phyloP scores from a whole-genome alignment of 2,113 vertebrate species.

The Megalops atlanticus region DNA sequence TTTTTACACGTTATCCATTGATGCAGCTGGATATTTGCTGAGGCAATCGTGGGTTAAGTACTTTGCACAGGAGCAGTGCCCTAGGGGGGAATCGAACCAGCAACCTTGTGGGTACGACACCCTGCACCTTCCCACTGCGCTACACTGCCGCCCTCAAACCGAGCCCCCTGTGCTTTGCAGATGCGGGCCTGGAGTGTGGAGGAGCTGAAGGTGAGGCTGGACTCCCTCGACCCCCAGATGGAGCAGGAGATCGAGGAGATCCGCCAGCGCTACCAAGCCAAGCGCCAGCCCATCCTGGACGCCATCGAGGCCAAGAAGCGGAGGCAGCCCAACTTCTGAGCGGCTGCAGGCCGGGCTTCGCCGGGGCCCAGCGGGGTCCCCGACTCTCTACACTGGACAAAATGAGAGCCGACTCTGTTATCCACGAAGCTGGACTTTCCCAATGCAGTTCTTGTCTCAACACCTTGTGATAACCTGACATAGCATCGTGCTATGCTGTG shows the following conservation, averaged over 20 bases:
- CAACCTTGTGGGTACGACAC: too few species aligned
- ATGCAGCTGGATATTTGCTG: too few species aligned
- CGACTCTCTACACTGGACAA: conserved; percentile 5
- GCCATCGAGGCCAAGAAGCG: conserved; percentile 92
- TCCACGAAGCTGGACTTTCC: not conserved
- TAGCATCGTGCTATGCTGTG: not conserved
- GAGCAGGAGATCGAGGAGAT: conserved; percentile 96
- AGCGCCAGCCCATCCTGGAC: conserved; percentile 90
- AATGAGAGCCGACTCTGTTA: not conserved
- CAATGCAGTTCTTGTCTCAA: not conserved
- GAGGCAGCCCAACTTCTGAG: conserved; percentile 86
- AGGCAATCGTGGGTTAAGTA: too few species aligned
- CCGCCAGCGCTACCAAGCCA: conserved; percentile 88
- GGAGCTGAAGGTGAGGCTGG: conserved; percentile 80
- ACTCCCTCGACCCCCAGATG: conserved; percentile 92
- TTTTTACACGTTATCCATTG: too few species aligned
- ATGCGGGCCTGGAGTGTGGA: conserved; percentile 87
- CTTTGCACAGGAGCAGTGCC: too few species aligned
- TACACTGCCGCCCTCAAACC: too few species aligned
- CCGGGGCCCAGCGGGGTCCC: not conserved
- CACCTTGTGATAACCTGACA: conserved; percentile 15
- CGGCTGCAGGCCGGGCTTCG: not conserved
- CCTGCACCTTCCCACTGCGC: too few species aligned
- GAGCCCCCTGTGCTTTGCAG: conserved; percentile 54
- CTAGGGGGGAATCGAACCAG: too few species aligned